Percentiles rank a stretch among this genome's conserved stretches.
phyloP scores from a whole-genome alignment of 37 sponge, comb jelly and placozoan genomes.

The Eunapius fragilis region DNA sequence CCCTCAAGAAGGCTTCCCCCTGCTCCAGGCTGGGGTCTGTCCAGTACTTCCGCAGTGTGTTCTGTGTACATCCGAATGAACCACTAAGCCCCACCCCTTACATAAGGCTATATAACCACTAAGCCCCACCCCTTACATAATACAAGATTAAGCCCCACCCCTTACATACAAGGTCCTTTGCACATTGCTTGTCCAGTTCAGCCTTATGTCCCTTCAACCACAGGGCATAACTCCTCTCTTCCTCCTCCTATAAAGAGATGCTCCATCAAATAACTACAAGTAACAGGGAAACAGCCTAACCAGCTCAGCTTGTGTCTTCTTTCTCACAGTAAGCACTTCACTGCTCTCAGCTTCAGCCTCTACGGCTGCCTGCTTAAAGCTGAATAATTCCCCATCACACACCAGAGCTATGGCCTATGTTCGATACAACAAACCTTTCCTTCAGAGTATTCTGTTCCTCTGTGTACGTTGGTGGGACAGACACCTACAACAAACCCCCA shows the following conservation, averaged over 20 bases:
- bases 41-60: conserved; percentile 70
- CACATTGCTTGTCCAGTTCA: conserved; percentile 14
- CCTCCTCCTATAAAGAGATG: conserved; percentile 34
- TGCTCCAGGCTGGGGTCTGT: conserved; percentile 67
- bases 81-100: neutral
- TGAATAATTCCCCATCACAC: neutral
- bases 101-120: neutral
- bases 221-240: conserved; percentile 79
- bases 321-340: conserved; percentile 54
- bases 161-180: conserved; percentile 51
- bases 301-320: conserved; percentile 72
- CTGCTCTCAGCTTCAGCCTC: conserved; percentile 23
- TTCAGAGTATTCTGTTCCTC: conserved; percentile 80
- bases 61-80: conserved; percentile 1
- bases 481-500: neutral
- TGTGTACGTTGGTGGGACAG: conserved; percentile 25
- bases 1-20: conserved; percentile 88
- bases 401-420: neutral
- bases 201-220: conserved; percentile 87
- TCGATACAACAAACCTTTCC: conserved; percentile 19
- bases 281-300: neutral
- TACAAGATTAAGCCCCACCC: neutral
- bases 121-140: neutral
- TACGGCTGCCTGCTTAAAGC: conserved; percentile 26
- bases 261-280: neutral